Conservation (phyloP, 2,113 vertebrate species). For the Arizona elegans region DNA sequence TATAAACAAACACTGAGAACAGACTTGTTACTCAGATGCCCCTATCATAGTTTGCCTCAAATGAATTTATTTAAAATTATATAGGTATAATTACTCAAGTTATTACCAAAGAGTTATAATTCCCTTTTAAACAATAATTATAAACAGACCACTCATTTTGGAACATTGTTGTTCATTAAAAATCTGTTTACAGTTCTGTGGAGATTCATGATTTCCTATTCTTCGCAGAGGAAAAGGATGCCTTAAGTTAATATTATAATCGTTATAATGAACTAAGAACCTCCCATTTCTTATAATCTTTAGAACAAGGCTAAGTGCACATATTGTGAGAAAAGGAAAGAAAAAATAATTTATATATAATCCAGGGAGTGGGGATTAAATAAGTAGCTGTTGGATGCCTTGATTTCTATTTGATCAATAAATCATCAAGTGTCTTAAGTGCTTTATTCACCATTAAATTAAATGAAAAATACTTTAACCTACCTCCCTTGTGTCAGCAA, state of each 20-base stretch:
- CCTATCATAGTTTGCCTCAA: neutral
- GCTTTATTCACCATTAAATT: slow-evolving; percentile 75
- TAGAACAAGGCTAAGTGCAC: slow-evolving; percentile 44
- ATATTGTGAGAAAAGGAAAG: slow-evolving; percentile 43
- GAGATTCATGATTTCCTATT: slow-evolving; percentile 64
- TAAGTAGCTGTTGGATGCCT: slow-evolving; percentile 71
- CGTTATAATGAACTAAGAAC: slow-evolving; percentile 40
- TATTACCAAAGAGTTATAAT: neutral
- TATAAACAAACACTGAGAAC: neutral
- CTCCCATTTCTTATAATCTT: slow-evolving; percentile 45
- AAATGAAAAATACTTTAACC: slow-evolving; percentile 79
- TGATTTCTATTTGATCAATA: slow-evolving; percentile 80
- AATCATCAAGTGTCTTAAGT: slow-evolving; percentile 78
- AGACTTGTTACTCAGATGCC: neutral
- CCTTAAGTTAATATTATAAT: slow-evolving; percentile 59
- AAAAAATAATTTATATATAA: slow-evolving; percentile 59
- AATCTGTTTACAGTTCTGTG: slow-evolving; percentile 77
- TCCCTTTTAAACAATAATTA: slow-evolving; percentile 68
- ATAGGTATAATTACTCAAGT: slow-evolving; percentile 57
- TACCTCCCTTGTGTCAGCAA: slow-evolving; percentile 67
- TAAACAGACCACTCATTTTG: slow-evolving; percentile 76
- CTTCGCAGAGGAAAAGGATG: slow-evolving; percentile 63
- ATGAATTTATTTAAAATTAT: neutral
- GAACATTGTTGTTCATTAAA: slow-evolving; percentile 77
- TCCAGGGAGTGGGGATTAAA: slow-evolving; percentile 66